These are phyloP conservation scores for Sebastes iracundus DNA, from an alignment of 2,797 vertebrate species.

Conservation along the genomic window DNA sequence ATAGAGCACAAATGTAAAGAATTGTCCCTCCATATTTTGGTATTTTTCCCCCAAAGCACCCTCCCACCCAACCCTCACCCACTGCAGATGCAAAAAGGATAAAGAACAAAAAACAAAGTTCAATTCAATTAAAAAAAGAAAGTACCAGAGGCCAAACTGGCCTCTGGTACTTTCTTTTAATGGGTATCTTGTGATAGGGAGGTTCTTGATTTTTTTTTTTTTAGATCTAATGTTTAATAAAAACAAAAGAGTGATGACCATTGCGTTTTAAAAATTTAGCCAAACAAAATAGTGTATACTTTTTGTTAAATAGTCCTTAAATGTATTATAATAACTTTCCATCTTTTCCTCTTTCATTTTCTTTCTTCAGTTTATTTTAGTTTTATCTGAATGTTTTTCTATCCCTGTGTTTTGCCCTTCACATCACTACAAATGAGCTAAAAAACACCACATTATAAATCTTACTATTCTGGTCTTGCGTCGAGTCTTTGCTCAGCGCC, in stretches of 20 bases:
- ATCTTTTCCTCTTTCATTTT: not conserved
- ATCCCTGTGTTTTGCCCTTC: not conserved
- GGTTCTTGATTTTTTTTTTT: not conserved
- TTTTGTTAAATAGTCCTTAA: no score
- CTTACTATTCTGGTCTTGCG: not conserved
- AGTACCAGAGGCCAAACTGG: no score
- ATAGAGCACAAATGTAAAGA: no score
- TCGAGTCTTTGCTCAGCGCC: not conserved
- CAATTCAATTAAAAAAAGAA: no score
- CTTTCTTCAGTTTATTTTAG: not conserved
- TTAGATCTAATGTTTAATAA: not conserved
- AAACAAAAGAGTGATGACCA: not conserved
- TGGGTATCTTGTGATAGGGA: not conserved
- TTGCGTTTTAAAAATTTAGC: no score
- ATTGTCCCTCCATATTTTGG: no score
- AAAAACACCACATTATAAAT: not conserved
- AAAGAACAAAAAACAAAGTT: no score
- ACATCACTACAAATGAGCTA: not conserved
- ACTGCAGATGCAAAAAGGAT: no score
- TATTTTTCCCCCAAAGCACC: no score
- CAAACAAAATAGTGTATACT: no score
- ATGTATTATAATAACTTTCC: not conserved
- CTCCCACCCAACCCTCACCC: no score
- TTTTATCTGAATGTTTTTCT: not conserved
- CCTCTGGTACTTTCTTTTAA: no score